Evolutionary conservation across 2,888 invertebrate species (phyloP), one percentile per base, ranked within the genome.

Genomic region (Andrena flavipes): DNA sequence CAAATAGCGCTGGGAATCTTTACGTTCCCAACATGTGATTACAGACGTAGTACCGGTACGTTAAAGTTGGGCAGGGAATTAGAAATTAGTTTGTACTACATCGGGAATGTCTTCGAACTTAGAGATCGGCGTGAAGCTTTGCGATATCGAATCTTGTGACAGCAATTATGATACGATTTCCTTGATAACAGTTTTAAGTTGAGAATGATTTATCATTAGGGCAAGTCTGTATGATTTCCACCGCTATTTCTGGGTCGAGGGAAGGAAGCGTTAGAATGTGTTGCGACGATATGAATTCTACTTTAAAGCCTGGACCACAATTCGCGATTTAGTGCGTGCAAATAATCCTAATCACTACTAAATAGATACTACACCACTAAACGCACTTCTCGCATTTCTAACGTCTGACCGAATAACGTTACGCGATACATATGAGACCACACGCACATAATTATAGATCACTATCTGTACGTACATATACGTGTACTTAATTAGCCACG

Each of bases 301-400:
- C 87, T 54, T 91, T 91, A 91, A 91, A 92, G 91, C 91, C 92
- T 89, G 89, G 90, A 92, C 91, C 92, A 91, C 88, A 88, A 86
- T 88, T 89, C 86, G 86, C 89, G 87, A 84, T 73, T 79, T 49
- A 80, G 79, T 85, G 89, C 90, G 82, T 86, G 77, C 79, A 81
- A 83, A 84, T 81, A 72, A 77, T 78, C 54, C 84, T 88, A 87
- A 74, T 2, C 56, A 35, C 81, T 80, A 80, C 56, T 62, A 70
- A 76, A 82, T 80, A 80, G 68, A 63, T 80, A 82, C 65, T 42
- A 54, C 62, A 78, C 75, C 64, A 20, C 82, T 84, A 86, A 82
- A 87, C 81, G 70, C 84, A 73, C 33, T 10, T 67, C 73, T 59
- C 77, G 73, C 85, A 33, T 23, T 51, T 56, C 72, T 76, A 76